Evolutionary conservation across 2,113 vertebrate genomes (phyloP), one percentile per base, ranked within the genome.

Genomic region (Atlantisia rogersi): DNA sequence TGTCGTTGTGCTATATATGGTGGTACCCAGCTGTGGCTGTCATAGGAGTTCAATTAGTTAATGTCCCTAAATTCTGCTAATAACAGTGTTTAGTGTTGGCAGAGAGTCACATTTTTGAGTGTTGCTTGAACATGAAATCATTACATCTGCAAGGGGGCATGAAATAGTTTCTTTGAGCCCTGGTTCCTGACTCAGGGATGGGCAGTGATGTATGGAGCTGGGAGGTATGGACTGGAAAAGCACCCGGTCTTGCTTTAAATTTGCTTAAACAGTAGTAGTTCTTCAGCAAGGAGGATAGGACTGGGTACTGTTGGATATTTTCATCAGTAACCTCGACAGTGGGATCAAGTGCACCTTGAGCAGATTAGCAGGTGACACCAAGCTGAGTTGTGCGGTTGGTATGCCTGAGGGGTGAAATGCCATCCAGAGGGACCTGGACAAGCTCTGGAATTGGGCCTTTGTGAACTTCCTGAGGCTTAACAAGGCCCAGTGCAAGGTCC

Each of bases 31-130:
- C 94, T 89, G 88, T 53, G 50, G 37, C 77, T 11, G 7, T 74
- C 6, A 2, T 8, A 52, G 48, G 11, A 62, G 29, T 77, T 88
- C 16, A 35, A 7, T 74, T 85, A 88, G 40, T 70, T 75, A 26
- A 35, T 12, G 32, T 74, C 63, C 75, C 60, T 35, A 35, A 56
- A 53, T 82, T 68, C 77, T 71, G 31, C 24, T 92, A 90, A 91
- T 89, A 58, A 65, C 82, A 91, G 82, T 62, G 78, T 84, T 94
- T 73, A 82, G 74, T 5, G 29, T 29, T 96, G 86, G 92, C 85
- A 87, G 20, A 44, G 63, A 62, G 46, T 58, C 16, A 31, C 48
- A 25, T 84, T 91, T 94, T 42, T 67, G 63, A 79, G 70, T 37
- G 65, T 21, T 68, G 58, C 2, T 4, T 82, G 91, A 56, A 44